Base-by-base conservation (phyloP, 2,888 invertebrate genomes). In the Danaus chrysippus region DNA sequence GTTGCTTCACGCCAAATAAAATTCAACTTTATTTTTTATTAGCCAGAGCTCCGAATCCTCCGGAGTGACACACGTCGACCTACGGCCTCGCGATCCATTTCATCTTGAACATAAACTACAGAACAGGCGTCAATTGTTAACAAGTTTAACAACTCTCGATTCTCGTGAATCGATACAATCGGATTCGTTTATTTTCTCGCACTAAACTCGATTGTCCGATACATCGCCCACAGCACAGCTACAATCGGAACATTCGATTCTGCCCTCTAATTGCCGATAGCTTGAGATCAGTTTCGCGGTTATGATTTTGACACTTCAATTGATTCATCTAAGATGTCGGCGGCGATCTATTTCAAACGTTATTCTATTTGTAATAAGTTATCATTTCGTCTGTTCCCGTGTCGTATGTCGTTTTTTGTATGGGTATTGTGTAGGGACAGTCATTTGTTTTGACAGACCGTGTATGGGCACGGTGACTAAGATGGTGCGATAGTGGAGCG, bases 81-180 rank as follows among this genome's bases (percentile, higher is more conserved):
- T 87, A 82, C 86, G 86, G 84, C 87, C 86, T 73, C 79, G 71
- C 82, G 88, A 87, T 87, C 84, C 86, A 86, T 87, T 87, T 87
- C 88, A 87, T 86, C 87, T 87, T 82, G 78, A 82, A 82, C 87
- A 89, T 89, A 88, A 88, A 88, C 82, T 86, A 83, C 83, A 78
- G 79, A 76, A 79, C 82, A 83, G 85, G 87, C 88, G 88, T 88
- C 89, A 89, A 88, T 86, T 87, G 87, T 87, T 87, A 89, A 89
- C 87, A 87, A 79, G 85, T 82, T 87, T 87, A 89, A 89, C 87
- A 87, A 79, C 85, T 82, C 80, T 87, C 87, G 87, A 88, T 87
- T 86, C 86, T 86, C 84, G 86, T 86, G 86, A 81, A 83, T 75
- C 79, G 87, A 87, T 88, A 82, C 82, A 81, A 86, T 84, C 86